Base-by-base conservation (phyloP, 2,797 vertebrate species). In the Spea hammondii region DNA sequence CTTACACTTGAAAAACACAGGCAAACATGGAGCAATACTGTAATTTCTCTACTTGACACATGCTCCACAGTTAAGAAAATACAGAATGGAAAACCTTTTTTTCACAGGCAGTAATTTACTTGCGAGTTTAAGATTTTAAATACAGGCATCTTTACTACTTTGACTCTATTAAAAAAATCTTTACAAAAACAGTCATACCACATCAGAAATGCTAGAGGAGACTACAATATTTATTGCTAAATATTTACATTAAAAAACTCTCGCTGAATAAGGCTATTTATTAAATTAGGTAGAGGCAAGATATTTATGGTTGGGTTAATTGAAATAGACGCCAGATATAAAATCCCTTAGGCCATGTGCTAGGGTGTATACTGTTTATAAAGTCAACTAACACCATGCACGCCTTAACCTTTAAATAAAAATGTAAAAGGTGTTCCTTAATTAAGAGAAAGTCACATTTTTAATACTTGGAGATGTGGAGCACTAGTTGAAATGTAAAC, bases 401-500 rank as follows among this genome's bases (percentile, higher is more conserved):
- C 62, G 55, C 60, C 60, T 64, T 45, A 12, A 44, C 65, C 65
- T 66, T 45, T 32, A 66, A 46, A 66, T 4, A 46, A 66, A 66
- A 66, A 66, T 66, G 65, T 46, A 66, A 66, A 66, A 66, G 8
- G 32, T 66, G 44, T 47, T 66, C 65, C 65, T 66, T 46, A 32
- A 32, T 32, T 32, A 11, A 47, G 65, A 45, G 17, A 66, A 66
- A 66, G 32, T 47, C 32, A 66, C 32, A 66, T 59, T 59, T 59
- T 59, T 11, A 11, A 59, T 59, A 13, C 6, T 53, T 53, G 51
- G 55, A 5, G 9, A 59, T 59, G 5, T 59, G 9, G 9, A 59
- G 55, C 5, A 59, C 55, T 3, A 59, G 55, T 11, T 13, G 12
- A 59, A 59, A 59, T 59, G 55, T 59, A 59, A 53, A 59, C 2